A percentile compares a stretch with the other conserved stretches of the same genome.
phyloP scores from a whole-genome alignment of 2,797 vertebrate genomes.

The Sebastes elongatus region DNA sequence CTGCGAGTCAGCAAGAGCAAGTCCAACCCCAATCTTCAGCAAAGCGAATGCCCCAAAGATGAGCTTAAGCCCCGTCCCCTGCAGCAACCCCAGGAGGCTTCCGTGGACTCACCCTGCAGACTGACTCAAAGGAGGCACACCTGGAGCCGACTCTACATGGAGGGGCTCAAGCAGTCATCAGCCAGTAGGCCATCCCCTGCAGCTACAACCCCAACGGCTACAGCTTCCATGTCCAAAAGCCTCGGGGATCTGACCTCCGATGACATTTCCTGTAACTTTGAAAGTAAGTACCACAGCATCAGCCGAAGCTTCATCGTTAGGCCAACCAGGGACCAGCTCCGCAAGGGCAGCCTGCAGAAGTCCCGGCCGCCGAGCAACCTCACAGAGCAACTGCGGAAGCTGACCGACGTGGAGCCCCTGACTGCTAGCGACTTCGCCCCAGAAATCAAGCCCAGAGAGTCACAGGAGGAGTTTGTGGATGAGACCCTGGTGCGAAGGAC shows the following conservation, averaged over 20 bases:
- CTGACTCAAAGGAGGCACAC: slow-evolving; percentile 85
- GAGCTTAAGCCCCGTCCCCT: slow-evolving; percentile 80
- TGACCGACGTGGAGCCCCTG: slow-evolving; percentile 86
- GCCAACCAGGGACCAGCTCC: slow-evolving; percentile 67
- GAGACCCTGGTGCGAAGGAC: slow-evolving; percentile 82
- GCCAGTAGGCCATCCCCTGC: slow-evolving; percentile 54
- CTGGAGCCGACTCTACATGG: slow-evolving; percentile 90
- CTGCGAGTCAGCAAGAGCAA: slow-evolving; percentile 88
- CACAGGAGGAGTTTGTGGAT: slow-evolving; percentile 65
- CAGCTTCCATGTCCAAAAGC: slow-evolving; percentile 90
- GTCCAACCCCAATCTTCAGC: slow-evolving; percentile 90
- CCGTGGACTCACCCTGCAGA: slow-evolving; percentile 45
- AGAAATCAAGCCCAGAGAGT: neutral
- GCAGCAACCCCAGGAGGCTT: slow-evolving; percentile 44
- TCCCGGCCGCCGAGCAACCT: slow-evolving; percentile 69
- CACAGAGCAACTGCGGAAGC: slow-evolving; percentile 87
- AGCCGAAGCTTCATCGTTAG: slow-evolving; percentile 86
- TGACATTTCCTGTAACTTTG: slow-evolving; percentile 88
- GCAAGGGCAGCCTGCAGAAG: slow-evolving; percentile 26
- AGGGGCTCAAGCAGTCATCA: slow-evolving; percentile 84
- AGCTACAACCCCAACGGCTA: slow-evolving; percentile 20
- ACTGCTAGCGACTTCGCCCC: slow-evolving; percentile 73
- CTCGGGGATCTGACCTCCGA: slow-evolving; percentile 95
- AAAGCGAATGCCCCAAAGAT: slow-evolving; percentile 51
- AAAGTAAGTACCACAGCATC: slow-evolving; percentile 90